Evolutionary conservation across 2,888 invertebrate genomes (phyloP).

Genomic region (Cotesia congregata): DNA sequence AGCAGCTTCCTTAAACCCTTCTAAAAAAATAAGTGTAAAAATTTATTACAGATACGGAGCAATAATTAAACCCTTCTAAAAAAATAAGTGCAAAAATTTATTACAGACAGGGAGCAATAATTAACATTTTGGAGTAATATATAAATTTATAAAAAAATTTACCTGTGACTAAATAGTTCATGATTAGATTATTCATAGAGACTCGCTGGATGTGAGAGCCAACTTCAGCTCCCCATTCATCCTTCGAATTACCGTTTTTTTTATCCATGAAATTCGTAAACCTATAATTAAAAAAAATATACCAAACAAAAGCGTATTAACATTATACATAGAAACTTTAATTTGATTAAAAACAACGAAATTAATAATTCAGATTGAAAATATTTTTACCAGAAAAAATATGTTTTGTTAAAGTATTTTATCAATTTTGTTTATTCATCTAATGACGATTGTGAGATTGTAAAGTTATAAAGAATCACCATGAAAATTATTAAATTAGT

Average conservation of each 20-base stretch:
- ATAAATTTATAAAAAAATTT: constrained; percentile 51
- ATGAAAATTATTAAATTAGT: background rate
- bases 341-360: background rate
- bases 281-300: constrained; percentile 19
- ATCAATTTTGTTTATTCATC: background rate
- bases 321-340: too few relatives aligned
- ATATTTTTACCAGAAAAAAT: too few relatives aligned
- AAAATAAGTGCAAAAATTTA: background rate
- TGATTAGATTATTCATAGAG: constrained; percentile 96
- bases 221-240: constrained; percentile 82
- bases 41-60: constrained; percentile 2
- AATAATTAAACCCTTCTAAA: constrained; percentile 77
- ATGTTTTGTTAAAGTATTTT: background rate
- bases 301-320: background rate
- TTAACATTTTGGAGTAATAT: too few relatives aligned
- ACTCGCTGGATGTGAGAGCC: constrained; percentile 87
- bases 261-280: constrained; percentile 73
- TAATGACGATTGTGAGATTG: background rate
- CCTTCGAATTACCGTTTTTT: constrained; percentile 73
- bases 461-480: background rate
- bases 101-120: too few relatives aligned
- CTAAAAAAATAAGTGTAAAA: constrained; percentile 70
- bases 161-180: constrained; percentile 99
- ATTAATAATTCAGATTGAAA: background rate
- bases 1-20: constrained; percentile 96